Evolutionary conservation across 2,113 vertebrate species (phyloP), one percentile per base, ranked within the genome.

Genomic region (Pelodiscus sinensis): DNA sequence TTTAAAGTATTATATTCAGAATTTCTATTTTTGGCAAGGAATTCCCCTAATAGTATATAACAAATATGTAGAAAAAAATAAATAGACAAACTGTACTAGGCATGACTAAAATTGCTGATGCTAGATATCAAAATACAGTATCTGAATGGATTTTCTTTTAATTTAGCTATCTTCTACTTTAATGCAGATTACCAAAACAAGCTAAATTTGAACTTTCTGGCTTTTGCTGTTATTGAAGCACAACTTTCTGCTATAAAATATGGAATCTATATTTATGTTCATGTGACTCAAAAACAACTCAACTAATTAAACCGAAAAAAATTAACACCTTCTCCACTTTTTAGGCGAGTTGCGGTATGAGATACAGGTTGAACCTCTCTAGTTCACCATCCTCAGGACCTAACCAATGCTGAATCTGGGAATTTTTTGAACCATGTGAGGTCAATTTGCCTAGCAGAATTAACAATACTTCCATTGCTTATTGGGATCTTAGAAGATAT

Each of bases 61-160:
- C 3, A 88, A 90, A 87, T 68, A 78, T 11, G 18, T 80, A 35
- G 38, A 91, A 89, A 44, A 93, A 87, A 19, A 31, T 10, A 3
- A 51, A 80, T 82, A 58, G 83, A 93, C 96, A 80, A 75, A 44
- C 35, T 29, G 38, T 1, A 0, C 52, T 88, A 35, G 54, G 73
- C 85, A 56, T 88, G 55, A 92, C 38, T 83, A 80, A 91, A 96
- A 91, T 27, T 31, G 31, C 73, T 73, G 77, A 86, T 29, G 90
- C 56, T 89, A 84, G 90, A 79, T 44, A 44, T 31, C 77, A 54
- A 54, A 54, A 35, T 85, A 81, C 85, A 92, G 81, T 14, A 79
- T 85, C 44, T 94, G 50, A 90, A 12, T 68, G 82, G 22, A 68
- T 57, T 93, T 89, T 86, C 68, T 86, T 79, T 44, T 31, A 78